Evolutionary conservation across 2,797 vertebrate genomes (phyloP).

Genomic region (Esox lucius): DNA sequence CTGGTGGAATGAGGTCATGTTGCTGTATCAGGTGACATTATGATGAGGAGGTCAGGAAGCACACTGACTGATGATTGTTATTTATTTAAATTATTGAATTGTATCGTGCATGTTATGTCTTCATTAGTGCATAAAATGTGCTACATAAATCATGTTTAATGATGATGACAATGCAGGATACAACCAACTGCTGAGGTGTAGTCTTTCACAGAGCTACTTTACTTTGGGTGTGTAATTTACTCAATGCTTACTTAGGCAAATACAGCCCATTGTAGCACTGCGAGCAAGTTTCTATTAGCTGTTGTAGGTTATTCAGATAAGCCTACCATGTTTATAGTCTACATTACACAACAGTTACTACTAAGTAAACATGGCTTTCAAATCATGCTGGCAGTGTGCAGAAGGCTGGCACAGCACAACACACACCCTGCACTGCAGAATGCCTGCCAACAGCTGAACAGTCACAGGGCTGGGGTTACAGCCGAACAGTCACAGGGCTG

Average conservation of each 20-base stretch:
- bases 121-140: too few relatives aligned
- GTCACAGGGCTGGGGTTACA: too few relatives aligned
- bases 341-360: slow-evolving; percentile 31
- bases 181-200: too few relatives aligned
- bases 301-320: slow-evolving; percentile 26
- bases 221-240: not conserved
- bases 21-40: slow-evolving; percentile 32
- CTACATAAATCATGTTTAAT: too few relatives aligned
- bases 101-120: too few relatives aligned
- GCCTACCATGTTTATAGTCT: too few relatives aligned
- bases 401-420: slow-evolving; percentile 42
- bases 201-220: not conserved
- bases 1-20: slow-evolving; percentile 52
- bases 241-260: not conserved
- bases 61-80: slow-evolving; percentile 1
- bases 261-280: not conserved
- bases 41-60: slow-evolving; percentile 34
- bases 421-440: slow-evolving; percentile 44
- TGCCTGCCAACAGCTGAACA: slow-evolving; percentile 58
- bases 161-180: too few relatives aligned
- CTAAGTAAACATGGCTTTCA: slow-evolving; percentile 47
- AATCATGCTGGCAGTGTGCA: slow-evolving; percentile 52
- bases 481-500: too few relatives aligned
- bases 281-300: not conserved
- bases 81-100: too few relatives aligned